These are phyloP conservation scores for Eumaeus atala DNA, from an alignment of 1,140 invertebrate genomes.

Conservation along the genomic window DNA sequence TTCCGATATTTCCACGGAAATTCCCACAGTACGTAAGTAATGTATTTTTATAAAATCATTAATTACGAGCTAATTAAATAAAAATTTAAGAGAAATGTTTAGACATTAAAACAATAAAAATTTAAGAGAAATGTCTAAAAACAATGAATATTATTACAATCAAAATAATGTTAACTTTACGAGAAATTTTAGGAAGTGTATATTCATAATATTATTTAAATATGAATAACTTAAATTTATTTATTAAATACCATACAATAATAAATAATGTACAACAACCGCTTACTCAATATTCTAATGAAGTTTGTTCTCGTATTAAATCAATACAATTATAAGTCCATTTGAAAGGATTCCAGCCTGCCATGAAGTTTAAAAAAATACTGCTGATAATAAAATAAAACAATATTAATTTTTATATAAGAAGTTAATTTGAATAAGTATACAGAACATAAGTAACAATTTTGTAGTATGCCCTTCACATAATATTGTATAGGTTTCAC, in stretches of 20 bases:
- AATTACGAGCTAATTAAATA: too few species aligned
- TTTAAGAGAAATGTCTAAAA: neutral
- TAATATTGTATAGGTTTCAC: too few species aligned
- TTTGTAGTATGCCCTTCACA: too few species aligned
- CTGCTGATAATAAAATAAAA: neutral
- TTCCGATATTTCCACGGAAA: too few species aligned
- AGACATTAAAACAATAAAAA: neutral
- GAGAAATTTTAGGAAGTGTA: neutral
- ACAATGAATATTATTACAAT: neutral
- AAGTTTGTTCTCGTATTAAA: conserved; percentile 7
- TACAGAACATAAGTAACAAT: neutral
- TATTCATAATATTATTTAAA: conserved; percentile 2
- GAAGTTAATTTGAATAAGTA: neutral
- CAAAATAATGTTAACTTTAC: neutral
- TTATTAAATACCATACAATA: conserved; percentile 2
- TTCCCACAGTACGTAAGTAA: too few species aligned
- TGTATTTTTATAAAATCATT: too few species aligned
- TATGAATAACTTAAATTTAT: conserved; percentile 6
- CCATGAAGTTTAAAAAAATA: neutral
- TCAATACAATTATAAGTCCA: neutral
- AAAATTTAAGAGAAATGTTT: neutral
- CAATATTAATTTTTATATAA: neutral
- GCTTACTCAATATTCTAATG: conserved; percentile 4
- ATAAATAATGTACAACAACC: neutral
- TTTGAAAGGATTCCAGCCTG: neutral